These are phyloP conservation scores for Isaurus tuberculatus DNA, from an alignment of 92 coral and sea anemone species.

Conservation along the genomic window DNA sequence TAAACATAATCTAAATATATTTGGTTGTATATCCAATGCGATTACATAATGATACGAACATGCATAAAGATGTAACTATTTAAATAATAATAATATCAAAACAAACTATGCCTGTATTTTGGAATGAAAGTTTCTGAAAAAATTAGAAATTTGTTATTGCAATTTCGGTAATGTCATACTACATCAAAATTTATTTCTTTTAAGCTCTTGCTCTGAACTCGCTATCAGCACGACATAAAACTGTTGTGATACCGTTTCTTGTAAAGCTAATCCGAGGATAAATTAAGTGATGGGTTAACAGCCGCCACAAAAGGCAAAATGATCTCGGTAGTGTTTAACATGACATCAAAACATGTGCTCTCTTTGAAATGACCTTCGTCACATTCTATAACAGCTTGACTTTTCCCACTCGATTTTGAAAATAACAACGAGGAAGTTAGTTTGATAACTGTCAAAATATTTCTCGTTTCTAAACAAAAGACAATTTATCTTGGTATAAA, in stretches of 20 bases:
- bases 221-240: constrained; percentile 1
- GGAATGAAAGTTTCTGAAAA: background rate
- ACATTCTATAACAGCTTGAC: background rate
- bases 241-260: background rate
- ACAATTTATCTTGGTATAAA: background rate
- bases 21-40: background rate
- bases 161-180: background rate
- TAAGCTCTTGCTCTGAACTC: background rate
- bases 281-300: constrained; percentile 28
- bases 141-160: background rate
- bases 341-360: constrained; percentile 48
- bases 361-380: constrained; percentile 17
- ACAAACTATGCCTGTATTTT: background rate
- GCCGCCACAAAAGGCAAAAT: constrained; percentile 17
- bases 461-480: constrained; percentile 3
- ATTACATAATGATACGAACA: constrained; percentile 24
- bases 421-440: constrained; percentile 4
- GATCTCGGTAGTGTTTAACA: background rate
- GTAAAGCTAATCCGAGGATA: constrained; percentile 33
- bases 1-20: constrained; percentile 18
- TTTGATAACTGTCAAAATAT: background rate
- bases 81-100: background rate
- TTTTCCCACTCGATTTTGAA: background rate
- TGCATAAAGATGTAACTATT: background rate
- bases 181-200: background rate